These are phyloP conservation scores for Eulemur rubriventer DNA, from an alignment of 2,797 vertebrate species.

Conservation along the genomic window DNA sequence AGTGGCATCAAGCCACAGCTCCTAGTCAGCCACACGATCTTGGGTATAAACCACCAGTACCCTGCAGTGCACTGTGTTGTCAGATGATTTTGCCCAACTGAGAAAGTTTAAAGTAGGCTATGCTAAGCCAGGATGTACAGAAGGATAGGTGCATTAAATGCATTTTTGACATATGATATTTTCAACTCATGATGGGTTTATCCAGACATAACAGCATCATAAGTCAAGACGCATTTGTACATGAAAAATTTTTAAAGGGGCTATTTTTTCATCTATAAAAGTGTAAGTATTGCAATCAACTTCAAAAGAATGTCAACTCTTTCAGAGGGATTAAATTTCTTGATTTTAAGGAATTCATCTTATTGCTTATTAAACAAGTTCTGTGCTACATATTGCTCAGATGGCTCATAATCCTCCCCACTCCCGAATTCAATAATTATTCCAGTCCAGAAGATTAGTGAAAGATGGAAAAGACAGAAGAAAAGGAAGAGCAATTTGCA, in stretches of 20 bases:
- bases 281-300: background rate
- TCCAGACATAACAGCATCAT: background rate
- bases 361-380: background rate
- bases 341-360: background rate
- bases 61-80: background rate
- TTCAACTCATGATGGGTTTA: background rate
- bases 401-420: background rate
- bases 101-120: background rate
- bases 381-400: background rate
- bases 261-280: background rate
- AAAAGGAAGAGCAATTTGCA: background rate
- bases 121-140: background rate
- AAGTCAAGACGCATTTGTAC: background rate
- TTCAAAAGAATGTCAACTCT: background rate
- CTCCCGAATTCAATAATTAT: background rate
- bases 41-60: background rate
- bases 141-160: background rate
- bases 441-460: background rate
- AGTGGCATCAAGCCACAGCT: background rate
- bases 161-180: background rate
- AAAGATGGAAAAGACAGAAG: background rate
- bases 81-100: background rate
- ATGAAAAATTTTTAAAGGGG: background rate
- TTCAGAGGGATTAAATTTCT: background rate
- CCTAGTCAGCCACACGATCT: background rate